Conservation (phyloP, 2,888 invertebrate species). For the Synanthedon andrenaeformis region DNA sequence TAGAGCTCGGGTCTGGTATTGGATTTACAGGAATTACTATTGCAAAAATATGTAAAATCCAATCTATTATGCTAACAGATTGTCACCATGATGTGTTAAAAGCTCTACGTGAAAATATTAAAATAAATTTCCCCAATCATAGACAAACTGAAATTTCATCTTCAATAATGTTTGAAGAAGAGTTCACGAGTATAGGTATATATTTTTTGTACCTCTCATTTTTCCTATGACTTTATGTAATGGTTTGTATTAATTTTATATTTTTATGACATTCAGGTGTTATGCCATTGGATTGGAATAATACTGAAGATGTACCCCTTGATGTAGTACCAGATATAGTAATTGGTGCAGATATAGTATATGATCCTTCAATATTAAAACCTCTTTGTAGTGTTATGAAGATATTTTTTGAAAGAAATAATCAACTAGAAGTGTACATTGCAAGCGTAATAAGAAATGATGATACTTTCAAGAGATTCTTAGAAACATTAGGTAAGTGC, state of each 20-base stretch:
- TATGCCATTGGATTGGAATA: conserved; percentile 44
- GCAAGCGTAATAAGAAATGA: conserved; percentile 71
- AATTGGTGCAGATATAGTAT: conserved; percentile 57
- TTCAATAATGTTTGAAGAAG: conserved; percentile 14
- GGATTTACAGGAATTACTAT: conserved; percentile 79
- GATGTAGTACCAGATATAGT: conserved; percentile 41
- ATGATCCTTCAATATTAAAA: conserved; percentile 47
- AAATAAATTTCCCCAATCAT: conserved; percentile 62
- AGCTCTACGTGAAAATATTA: conserved; percentile 73
- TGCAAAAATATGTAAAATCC: conserved; percentile 64
- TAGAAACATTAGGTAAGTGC: conserved; percentile 62
- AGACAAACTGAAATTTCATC: conserved; percentile 8
- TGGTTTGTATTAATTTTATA: neutral
- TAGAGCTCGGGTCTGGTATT: conserved; percentile 84
- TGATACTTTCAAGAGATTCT: conserved; percentile 71
- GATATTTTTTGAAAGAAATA: conserved; percentile 32
- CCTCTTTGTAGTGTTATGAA: conserved; percentile 39
- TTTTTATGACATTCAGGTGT: conserved; percentile 23
- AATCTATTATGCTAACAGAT: conserved; percentile 74
- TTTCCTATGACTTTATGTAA: neutral
- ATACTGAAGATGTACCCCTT: conserved; percentile 19
- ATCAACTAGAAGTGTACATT: conserved; percentile 35
- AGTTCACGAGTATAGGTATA: conserved; percentile 24
- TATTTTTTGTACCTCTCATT: neutral
- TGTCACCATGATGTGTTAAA: conserved; percentile 76